A percentile compares a stretch with the other conserved stretches of the same genome.
Conservation (phyloP, 2,113 vertebrate species). For the Pongo pygmaeus region DNA sequence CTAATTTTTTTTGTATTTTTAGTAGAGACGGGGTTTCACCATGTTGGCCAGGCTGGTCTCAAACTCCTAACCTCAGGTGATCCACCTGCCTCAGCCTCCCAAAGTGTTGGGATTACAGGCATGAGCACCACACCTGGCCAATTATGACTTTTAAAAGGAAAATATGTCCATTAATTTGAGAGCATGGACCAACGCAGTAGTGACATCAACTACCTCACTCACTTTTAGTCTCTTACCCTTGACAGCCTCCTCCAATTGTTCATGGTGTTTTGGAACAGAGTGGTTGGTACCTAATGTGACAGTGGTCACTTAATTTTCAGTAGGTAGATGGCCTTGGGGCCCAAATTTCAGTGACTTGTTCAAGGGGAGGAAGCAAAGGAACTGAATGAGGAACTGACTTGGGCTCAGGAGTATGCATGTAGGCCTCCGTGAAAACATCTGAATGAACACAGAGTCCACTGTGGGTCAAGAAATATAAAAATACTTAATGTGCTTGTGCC, state of each 20-base stretch:
- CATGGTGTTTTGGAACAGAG: background rate
- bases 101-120: too few relatives aligned
- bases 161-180: background rate
- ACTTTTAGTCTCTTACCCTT: background rate
- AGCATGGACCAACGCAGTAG: background rate
- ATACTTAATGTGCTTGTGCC: background rate
- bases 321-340: background rate
- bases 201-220: background rate
- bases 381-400: background rate
- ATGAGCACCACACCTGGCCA: too few relatives aligned
- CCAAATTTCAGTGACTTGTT: background rate
- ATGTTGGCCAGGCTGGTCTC: too few relatives aligned
- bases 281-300: background rate
- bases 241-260: background rate
- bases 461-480: too few relatives aligned
- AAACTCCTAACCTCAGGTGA: too few relatives aligned
- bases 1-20: too few relatives aligned
- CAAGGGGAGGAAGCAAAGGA: background rate
- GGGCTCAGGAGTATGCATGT: background rate
- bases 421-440: too few relatives aligned
- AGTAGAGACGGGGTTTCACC: too few relatives aligned
- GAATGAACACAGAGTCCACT: too few relatives aligned
- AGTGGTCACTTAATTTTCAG: slow-evolving; percentile 12
- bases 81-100: too few relatives aligned
- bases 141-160: background rate